Percentiles rank a stretch among this genome's conserved stretches.
Conservation (phyloP, 1,140 invertebrate species). For the Drosophila elegans region DNA sequence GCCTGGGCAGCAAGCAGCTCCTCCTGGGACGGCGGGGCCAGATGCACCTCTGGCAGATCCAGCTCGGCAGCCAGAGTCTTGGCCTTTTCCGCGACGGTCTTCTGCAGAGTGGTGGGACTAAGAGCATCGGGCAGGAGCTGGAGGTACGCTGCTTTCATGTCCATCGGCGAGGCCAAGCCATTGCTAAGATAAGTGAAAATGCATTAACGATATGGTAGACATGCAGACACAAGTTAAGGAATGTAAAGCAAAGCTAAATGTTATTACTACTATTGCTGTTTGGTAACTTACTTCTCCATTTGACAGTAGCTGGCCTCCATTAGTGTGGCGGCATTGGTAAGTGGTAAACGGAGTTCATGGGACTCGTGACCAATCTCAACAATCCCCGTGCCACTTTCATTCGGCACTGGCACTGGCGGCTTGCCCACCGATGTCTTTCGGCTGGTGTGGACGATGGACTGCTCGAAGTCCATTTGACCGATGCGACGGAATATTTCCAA, state of each 20-base stretch:
- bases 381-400: constrained; percentile 43
- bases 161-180: constrained; percentile 61
- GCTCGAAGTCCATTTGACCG: constrained; percentile 79
- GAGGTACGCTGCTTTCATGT: constrained; percentile 50
- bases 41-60: constrained; percentile 61
- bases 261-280: too few relatives aligned
- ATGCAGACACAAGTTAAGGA: not conserved
- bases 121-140: constrained; percentile 69
- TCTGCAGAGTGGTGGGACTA: constrained; percentile 63
- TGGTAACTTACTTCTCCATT: constrained; percentile 56
- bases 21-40: constrained; percentile 37
- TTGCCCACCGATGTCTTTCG: constrained; percentile 37
- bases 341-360: constrained; percentile 41
- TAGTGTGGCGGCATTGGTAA: constrained; percentile 64
- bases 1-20: constrained; percentile 34
- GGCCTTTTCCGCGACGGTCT: constrained; percentile 60
- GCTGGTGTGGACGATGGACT: constrained; percentile 71
- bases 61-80: constrained; percentile 66
- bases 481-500: constrained; percentile 81
- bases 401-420: not conserved
- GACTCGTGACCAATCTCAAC: constrained; percentile 80
- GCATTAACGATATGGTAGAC: not conserved
- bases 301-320: constrained; percentile 82
- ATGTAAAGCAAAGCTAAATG: too few relatives aligned
- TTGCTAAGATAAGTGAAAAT: constrained; percentile 30